Conservation (phyloP, 2,888 invertebrate species). For the Apantesis nais region DNA sequence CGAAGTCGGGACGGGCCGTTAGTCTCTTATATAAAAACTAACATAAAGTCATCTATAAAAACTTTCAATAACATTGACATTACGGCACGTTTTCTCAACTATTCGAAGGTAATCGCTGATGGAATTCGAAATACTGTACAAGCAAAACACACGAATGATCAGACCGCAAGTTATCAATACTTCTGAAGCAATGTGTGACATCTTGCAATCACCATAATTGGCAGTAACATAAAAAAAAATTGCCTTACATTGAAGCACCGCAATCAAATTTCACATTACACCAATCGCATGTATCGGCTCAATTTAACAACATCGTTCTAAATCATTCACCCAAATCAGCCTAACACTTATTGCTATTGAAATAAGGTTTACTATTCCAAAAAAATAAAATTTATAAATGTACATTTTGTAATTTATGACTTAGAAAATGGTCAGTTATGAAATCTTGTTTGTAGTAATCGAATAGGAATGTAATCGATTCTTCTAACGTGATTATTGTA, state of each 20-base stretch:
- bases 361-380: constrained; percentile 17
- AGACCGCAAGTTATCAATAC: not conserved
- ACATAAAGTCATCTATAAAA: not conserved
- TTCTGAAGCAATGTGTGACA: not conserved
- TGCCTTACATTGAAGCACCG: constrained; percentile 1
- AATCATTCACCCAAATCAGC: constrained; percentile 5
- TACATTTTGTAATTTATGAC: constrained; percentile 17
- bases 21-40: not conserved
- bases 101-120: not conserved
- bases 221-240: constrained; percentile 2
- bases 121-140: not conserved
- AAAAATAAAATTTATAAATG: not conserved
- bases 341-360: not conserved
- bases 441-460: constrained; percentile 36
- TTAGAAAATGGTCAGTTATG: constrained; percentile 41
- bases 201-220: not conserved
- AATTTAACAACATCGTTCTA: constrained; percentile 22
- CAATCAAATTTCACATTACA: constrained; percentile 20
- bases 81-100: not conserved
- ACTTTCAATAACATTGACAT: not conserved
- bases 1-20: no score
- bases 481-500: constrained; percentile 11
- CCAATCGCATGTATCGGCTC: constrained; percentile 26
- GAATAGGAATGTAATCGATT: constrained; percentile 40
- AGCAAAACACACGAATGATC: not conserved